These are phyloP conservation scores for Prionailurus bengalensis DNA, from an alignment of 2,113 vertebrate species.

Conservation along the genomic window DNA sequence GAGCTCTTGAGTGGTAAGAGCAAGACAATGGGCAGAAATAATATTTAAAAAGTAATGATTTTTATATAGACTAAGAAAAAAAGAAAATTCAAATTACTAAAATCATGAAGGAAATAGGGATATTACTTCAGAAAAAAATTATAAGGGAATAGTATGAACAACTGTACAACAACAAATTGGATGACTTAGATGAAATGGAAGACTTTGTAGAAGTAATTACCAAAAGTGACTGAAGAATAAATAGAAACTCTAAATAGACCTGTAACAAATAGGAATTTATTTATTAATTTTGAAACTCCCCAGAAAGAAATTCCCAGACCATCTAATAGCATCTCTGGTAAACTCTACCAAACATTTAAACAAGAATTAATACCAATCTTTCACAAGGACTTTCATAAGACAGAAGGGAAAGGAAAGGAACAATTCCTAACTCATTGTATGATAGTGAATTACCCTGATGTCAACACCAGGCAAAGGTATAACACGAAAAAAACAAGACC, in stretches of 20 bases:
- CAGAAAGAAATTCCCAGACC: neutral
- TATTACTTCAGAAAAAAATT: neutral
- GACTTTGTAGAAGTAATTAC: neutral
- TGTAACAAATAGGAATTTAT: neutral
- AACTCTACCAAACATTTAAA: neutral
- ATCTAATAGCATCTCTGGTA: neutral
- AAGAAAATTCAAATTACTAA: constrained; percentile 23
- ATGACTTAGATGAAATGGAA: neutral
- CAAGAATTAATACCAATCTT: neutral
- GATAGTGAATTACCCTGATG: neutral
- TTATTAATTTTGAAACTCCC: neutral
- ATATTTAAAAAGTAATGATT: neutral
- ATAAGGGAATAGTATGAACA: neutral
- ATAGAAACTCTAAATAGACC: neutral
- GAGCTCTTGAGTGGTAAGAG: neutral
- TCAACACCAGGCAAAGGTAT: neutral
- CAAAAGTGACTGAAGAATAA: neutral
- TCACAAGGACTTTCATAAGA: neutral
- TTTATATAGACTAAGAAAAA: neutral
- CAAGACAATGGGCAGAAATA: neutral
- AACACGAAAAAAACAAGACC: neutral
- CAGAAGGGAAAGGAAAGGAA: neutral
- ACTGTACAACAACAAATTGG: neutral
- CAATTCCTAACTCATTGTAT: neutral
- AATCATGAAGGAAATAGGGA: neutral